phyloP scores from a whole-genome alignment of 1,140 invertebrate species.

The Zaprionus vittiger region DNA sequence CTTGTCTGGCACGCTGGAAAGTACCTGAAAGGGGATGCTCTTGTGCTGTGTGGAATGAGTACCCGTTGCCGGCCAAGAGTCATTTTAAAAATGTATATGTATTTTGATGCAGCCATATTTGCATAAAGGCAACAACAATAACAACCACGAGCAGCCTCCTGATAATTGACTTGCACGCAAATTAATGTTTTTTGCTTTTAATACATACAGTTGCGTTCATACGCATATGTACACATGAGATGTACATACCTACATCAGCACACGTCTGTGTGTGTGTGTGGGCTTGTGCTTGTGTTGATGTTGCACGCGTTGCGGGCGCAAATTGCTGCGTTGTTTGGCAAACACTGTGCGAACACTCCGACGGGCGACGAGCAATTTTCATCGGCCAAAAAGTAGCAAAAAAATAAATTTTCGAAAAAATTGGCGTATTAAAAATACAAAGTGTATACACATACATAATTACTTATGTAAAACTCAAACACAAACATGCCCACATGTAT shows the following conservation, averaged over 20 bases:
- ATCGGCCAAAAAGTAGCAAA: slow-evolving; percentile 33
- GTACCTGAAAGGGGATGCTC: background rate
- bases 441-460: slow-evolving; percentile 8
- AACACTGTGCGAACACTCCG: slow-evolving; percentile 56
- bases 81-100: slow-evolving; percentile 40
- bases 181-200: slow-evolving; percentile 69
- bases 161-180: slow-evolving; percentile 81
- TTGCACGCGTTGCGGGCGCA: slow-evolving; percentile 37
- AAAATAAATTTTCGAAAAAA: background rate
- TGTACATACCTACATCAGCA: slow-evolving; percentile 2
- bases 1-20: slow-evolving; percentile 50
- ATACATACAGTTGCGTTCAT: slow-evolving; percentile 12
- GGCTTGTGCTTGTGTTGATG: slow-evolving; percentile 1
- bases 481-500: background rate
- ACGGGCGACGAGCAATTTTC: slow-evolving; percentile 48
- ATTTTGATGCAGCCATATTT: slow-evolving; percentile 49
- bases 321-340: slow-evolving; percentile 64
- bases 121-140: slow-evolving; percentile 37
- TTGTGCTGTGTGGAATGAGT: background rate
- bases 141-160: slow-evolving; percentile 38
- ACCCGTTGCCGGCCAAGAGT: background rate
- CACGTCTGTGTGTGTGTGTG: background rate
- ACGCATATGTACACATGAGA: background rate
- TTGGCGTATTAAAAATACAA: slow-evolving; percentile 4
- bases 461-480: slow-evolving; percentile 7